Conservation (phyloP, 2,888 invertebrate species). For the Nephrotoma appendiculata region DNA sequence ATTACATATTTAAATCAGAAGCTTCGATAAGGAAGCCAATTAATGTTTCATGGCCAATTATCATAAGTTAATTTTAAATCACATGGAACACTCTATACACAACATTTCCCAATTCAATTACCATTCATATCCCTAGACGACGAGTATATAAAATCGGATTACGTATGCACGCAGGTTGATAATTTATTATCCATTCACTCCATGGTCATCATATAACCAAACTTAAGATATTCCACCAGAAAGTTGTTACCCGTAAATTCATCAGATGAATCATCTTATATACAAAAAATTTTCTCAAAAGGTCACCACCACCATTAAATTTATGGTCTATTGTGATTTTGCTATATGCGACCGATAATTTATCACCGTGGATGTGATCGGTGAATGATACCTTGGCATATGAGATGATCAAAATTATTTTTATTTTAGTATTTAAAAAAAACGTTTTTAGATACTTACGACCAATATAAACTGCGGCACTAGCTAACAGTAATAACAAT, state of each 20-base stretch:
- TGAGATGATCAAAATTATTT: neutral
- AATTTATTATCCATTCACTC: neutral
- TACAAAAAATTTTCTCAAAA: neutral
- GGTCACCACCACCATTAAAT: neutral
- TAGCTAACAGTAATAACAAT: slow-evolving; percentile 58
- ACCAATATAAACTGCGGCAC: slow-evolving; percentile 46
- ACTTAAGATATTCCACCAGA: neutral
- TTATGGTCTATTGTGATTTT: neutral
- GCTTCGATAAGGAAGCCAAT: neutral
- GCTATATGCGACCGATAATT: neutral
- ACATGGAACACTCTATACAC: neutral
- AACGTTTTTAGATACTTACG: slow-evolving; percentile 34
- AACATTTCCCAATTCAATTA: neutral
- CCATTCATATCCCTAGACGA: neutral
- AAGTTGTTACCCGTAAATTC: neutral
- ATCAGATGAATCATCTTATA: neutral
- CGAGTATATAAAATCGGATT: neutral
- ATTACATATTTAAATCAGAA: neutral
- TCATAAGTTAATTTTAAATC: neutral
- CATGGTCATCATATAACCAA: neutral
- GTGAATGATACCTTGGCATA: neutral
- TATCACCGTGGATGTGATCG: neutral
- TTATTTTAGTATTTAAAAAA: neutral
- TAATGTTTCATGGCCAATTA: neutral
- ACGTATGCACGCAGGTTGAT: neutral